A percentile compares a stretch with the other conserved stretches of the same genome.
These are phyloP conservation scores for Terrapene triunguis DNA, from an alignment of 2,113 vertebrate species.

Conservation along the genomic window DNA sequence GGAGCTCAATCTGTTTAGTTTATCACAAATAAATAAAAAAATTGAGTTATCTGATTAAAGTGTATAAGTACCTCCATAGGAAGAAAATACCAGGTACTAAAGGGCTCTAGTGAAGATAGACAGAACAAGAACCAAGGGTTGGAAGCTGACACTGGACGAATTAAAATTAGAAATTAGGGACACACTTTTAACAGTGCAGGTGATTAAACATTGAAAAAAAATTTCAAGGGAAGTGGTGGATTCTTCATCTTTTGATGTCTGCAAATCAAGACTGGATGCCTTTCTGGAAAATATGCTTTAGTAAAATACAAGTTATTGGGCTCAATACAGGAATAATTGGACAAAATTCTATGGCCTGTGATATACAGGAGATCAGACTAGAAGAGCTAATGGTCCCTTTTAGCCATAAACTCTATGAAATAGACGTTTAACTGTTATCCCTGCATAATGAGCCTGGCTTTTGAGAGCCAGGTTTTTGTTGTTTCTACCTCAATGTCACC, in stretches of 20 bases:
- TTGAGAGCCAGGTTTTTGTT: neutral
- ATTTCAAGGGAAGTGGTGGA: neutral
- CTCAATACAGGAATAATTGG: neutral
- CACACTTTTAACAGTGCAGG: neutral
- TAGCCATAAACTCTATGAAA: neutral
- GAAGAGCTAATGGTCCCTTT: neutral
- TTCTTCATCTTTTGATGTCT: neutral
- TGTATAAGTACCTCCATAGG: neutral
- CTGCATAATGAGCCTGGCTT: neutral
- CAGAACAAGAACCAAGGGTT: neutral
- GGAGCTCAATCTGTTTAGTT: neutral
- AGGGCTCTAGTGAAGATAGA: neutral
- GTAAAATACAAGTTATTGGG: neutral
- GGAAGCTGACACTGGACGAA: neutral
- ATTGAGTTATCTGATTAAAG: neutral
- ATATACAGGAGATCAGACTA: neutral
- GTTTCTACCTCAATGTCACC: neutral
- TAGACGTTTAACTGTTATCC: neutral
- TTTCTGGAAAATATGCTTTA: neutral
- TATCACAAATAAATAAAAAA: neutral
- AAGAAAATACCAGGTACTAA: neutral
- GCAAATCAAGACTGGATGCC: neutral
- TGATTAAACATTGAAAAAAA: neutral
- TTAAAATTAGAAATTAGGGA: neutral
- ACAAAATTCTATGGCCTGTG: neutral